Evolutionary conservation across 1,140 invertebrate species (phyloP), one percentile per base, ranked within the genome.

Genomic region (Dreissena rostriformis): DNA sequence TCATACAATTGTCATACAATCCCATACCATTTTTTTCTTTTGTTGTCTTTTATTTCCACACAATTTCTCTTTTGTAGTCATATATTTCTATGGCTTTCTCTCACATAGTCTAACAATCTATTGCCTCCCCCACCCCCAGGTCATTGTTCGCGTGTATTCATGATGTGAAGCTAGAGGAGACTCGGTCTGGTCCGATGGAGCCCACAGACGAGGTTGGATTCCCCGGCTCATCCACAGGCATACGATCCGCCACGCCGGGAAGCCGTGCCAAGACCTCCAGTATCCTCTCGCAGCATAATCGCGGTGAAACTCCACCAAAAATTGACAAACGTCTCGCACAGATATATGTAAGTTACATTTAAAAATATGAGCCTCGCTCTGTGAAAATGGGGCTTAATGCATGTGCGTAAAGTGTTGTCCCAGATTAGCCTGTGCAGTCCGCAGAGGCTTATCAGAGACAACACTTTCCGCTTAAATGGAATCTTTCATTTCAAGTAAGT

Each of bases 271-370:
- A 86, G 51, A 85, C 88, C 2, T 83, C 89, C 17, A 88, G 85
- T 70, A 80, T 86, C 17, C 61, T 88, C 28, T 91, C 91, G 5
- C 51, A 55, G 74, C 87, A 57, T 68, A 87, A 70, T 70, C 74
- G 55, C 67, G 88, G 17, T 83, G 84, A 86, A 24, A 91, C 91
- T 17, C 90, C 91, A 26, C 89, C 89, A 26, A 91, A 91, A 67
- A 91, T 92, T 57, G 91, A 92, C 87, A 93, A 93, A 74, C 57
- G 92, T 55, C 87, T 92, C 0, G 89, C 90, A 29, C 90, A 92
- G 72, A 86, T 90, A 39, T 91, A 92, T 88, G 92, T 92, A 89
- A 91, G 91, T 84, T 74, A 7, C 49, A 22, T 28, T 68, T 68
- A 2, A 8, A 24, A 17, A 22, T 1, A 70, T 39, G 2, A 39